A percentile compares a stretch with the other conserved stretches of the same genome.
phyloP scores from a whole-genome alignment of 2,888 invertebrate genomes.

The Thera britannica region DNA sequence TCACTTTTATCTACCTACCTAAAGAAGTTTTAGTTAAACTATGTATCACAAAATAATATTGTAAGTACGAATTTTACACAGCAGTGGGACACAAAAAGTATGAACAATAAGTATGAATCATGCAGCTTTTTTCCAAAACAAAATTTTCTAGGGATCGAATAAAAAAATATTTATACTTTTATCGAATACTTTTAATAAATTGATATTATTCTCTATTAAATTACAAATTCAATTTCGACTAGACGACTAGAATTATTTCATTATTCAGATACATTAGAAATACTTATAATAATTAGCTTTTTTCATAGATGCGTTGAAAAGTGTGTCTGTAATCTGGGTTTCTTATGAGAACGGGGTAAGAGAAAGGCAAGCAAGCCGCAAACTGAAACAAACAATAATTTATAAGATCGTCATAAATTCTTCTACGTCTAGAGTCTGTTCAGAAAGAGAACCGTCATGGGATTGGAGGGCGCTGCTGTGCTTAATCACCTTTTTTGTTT shows the following conservation, averaged over 20 bases:
- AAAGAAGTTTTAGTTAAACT: too few relatives aligned
- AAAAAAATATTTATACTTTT: not conserved
- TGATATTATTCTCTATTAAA: not conserved
- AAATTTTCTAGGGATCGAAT: not conserved
- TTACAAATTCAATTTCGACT: constrained; percentile 5
- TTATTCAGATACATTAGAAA: not conserved
- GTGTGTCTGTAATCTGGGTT: constrained; percentile 7
- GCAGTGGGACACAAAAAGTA: too few relatives aligned
- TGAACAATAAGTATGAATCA: too few relatives aligned
- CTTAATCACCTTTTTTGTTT: too few relatives aligned
- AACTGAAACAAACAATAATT: constrained; percentile 56
- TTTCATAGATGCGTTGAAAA: constrained; percentile 13
- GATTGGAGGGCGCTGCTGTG: too few relatives aligned
- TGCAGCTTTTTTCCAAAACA: too few relatives aligned
- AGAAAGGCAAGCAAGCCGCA: constrained; percentile 58
- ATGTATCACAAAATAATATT: too few relatives aligned
- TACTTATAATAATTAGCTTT: not conserved
- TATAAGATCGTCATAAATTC: too few relatives aligned
- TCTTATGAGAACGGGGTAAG: constrained; percentile 29
- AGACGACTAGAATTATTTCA: constrained; percentile 4
- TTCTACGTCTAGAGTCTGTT: too few relatives aligned
- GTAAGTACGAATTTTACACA: too few relatives aligned
- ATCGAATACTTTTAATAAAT: not conserved
- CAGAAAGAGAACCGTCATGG: too few relatives aligned
- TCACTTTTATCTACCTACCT: not conserved